Evolutionary conservation across 2,113 vertebrate genomes (phyloP).

Genomic region (Acrocephalus kingi): DNA sequence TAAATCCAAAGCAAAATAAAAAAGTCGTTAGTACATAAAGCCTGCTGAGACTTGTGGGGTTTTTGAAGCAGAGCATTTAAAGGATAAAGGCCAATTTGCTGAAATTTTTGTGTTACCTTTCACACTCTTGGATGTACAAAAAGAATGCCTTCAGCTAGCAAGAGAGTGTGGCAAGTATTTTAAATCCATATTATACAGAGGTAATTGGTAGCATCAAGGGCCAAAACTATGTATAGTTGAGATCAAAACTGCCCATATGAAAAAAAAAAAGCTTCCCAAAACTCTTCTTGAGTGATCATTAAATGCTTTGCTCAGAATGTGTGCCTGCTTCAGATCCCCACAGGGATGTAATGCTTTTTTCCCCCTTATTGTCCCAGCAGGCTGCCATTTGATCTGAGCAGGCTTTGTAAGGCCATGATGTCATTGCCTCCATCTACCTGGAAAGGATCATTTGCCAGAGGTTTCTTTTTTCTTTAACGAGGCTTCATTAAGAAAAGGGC

Average conservation of each 20-base stretch:
- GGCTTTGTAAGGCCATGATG: not conserved
- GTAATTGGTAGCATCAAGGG: constrained; percentile 21
- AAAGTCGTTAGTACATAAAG: not conserved
- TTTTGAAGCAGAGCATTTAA: constrained; percentile 19
- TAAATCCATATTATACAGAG: not conserved
- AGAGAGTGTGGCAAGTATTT: not conserved
- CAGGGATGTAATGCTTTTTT: not conserved
- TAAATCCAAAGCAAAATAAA: not conserved
- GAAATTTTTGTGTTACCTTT: not conserved
- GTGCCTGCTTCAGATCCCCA: not conserved
- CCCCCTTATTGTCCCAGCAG: not conserved
- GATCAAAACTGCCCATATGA: constrained; percentile 2
- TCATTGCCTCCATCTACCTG: not conserved
- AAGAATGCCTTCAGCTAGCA: not conserved
- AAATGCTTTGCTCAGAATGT: not conserved
- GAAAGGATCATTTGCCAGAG: not conserved
- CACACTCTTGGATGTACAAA: not conserved
- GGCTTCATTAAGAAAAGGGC: not conserved
- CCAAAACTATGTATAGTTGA: not conserved
- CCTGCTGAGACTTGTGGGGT: not conserved
- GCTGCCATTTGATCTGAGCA: not conserved
- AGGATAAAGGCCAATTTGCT: constrained; percentile 9
- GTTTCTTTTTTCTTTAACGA: not conserved
- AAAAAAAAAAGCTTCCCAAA: not conserved
- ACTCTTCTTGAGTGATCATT: not conserved